Evolutionary conservation across 2,113 vertebrate genomes (phyloP), one percentile per base, ranked within the genome.

Genomic region (Leptodactylus fuscus): DNA sequence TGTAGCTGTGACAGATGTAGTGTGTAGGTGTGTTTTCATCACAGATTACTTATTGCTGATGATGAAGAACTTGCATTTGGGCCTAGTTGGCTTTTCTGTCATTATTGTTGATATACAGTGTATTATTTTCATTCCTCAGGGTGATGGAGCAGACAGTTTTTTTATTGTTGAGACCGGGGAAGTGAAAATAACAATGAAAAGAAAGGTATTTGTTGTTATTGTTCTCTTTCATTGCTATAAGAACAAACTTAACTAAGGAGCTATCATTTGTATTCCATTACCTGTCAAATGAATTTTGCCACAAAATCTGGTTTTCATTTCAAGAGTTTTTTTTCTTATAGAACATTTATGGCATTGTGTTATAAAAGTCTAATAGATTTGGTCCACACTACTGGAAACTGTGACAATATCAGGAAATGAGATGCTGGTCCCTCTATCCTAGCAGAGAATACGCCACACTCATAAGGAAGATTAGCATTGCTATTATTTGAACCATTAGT

Each of bases 111-210:
- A 11, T 11, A 51, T 75, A 38, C 3, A 46, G 10, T 10, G 34
- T 22, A 0, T 3, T 88, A 44, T 29, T 44, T 83, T 91, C 84
- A 87, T 87, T 49, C 87, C 76, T 71, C 88, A 99, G 98, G 98
- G 97, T 87, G 98, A 99, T 87, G 94, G 92, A 92, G 98, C 98
- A 46, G 96, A 98, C 91, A 97, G 95, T 91, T 99, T 99, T 92
- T 99, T 97, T 92, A 98, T 99, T 90, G 96, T 99, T 74, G 98
- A 99, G 92, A 97, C 96, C 85, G 98, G 98, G 90, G 97, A 98
- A 92, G 98, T 99, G 88, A 96, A 95, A 93, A 99, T 99, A 91
- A 97, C 96, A 87, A 99, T 99, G 95, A 96, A 96, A 90, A 96
- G 94, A 88, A 96, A 97, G 95, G 98, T 99, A 95, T 90, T 38